Conservation (phyloP, 2,888 invertebrate species). For the Epiperipatus broadwayi region DNA sequence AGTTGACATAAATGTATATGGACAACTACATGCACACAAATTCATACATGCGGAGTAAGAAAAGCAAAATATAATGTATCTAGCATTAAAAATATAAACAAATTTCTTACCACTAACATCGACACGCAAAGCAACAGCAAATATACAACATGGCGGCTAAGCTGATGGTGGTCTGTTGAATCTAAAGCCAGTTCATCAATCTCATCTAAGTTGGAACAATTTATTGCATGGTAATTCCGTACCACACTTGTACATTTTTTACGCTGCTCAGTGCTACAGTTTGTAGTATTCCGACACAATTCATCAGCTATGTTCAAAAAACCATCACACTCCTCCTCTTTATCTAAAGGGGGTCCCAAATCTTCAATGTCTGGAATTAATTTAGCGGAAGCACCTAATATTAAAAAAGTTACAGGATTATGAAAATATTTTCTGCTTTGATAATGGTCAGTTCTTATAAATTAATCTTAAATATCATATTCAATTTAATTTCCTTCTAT, state of each 20-base stretch:
- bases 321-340: not conserved
- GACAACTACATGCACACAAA: too few relatives aligned
- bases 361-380: constrained; percentile 20
- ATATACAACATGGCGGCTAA: constrained; percentile 50
- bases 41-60: too few relatives aligned
- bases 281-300: constrained; percentile 19
- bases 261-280: constrained; percentile 20
- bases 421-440: too few relatives aligned
- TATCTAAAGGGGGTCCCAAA: constrained; percentile 15
- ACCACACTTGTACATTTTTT: constrained; percentile 20
- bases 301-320: constrained; percentile 8
- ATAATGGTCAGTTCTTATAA: too few relatives aligned
- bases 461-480: too few relatives aligned
- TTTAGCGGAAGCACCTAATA: too few relatives aligned
- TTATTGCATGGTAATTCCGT: constrained; percentile 13
- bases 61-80: too few relatives aligned
- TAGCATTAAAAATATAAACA: not conserved
- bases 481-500: too few relatives aligned
- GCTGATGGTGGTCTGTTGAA: constrained; percentile 21
- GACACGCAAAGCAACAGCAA: constrained; percentile 56
- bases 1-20: too few relatives aligned
- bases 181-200: too few relatives aligned
- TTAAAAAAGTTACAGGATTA: too few relatives aligned
- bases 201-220: too few relatives aligned
- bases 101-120: constrained; percentile 61